These are phyloP conservation scores for Colletes gigas DNA, from an alignment of 1,140 invertebrate genomes.

Conservation along the genomic window DNA sequence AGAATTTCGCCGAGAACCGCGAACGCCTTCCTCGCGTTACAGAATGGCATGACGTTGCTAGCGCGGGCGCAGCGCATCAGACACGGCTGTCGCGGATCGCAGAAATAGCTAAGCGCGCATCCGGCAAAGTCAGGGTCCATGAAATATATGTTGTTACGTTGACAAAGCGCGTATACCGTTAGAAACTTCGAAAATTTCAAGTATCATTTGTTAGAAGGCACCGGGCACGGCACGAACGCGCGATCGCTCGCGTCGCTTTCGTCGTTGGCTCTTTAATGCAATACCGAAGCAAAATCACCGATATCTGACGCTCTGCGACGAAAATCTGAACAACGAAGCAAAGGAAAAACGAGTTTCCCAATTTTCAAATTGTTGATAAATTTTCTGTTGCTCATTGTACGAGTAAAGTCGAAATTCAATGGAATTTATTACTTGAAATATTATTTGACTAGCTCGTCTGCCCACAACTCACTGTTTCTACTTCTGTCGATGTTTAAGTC, in stretches of 20 bases:
- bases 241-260: not conserved
- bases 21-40: slow-evolving; percentile 46
- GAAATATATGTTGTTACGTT: slow-evolving; percentile 58
- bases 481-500: too few relatives aligned
- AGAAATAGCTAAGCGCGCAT: slow-evolving; percentile 64
- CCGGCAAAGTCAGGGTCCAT: slow-evolving; percentile 35
- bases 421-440: too few relatives aligned
- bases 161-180: slow-evolving; percentile 49
- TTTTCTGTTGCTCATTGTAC: too few relatives aligned
- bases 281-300: not conserved
- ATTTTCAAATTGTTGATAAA: too few relatives aligned
- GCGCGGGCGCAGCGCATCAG: slow-evolving; percentile 29
- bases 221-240: too few relatives aligned
- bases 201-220: slow-evolving; percentile 26
- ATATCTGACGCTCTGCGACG: too few relatives aligned
- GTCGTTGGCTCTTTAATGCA: not conserved
- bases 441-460: too few relatives aligned
- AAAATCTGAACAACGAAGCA: too few relatives aligned
- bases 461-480: too few relatives aligned
- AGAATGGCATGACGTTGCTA: slow-evolving; percentile 35
- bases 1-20: slow-evolving; percentile 36
- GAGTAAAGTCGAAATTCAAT: too few relatives aligned
- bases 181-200: slow-evolving; percentile 47
- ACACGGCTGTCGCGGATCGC: slow-evolving; percentile 57
- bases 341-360: too few relatives aligned